Evolutionary conservation across 2,113 vertebrate genomes (phyloP), one percentile per base, ranked within the genome.

Genomic region (Poicephalus meyeri): DNA sequence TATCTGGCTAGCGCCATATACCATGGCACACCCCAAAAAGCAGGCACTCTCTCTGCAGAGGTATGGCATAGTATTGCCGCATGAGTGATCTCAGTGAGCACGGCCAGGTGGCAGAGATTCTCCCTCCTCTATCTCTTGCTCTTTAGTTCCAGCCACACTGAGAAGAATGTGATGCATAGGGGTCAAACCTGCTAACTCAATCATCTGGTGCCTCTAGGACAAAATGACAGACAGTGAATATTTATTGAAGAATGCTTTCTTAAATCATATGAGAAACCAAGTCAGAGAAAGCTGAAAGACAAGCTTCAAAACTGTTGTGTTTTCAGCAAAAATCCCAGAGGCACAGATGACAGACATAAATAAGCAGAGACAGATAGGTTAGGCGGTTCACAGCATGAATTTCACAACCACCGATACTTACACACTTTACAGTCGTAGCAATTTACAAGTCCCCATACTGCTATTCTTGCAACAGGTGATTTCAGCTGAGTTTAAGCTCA

Each of bases 21-120:
- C 14, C 2, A 0, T n/a, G 66, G 21, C 35, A 64, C 29, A 15
- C 18, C 42, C 76, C 56, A 39, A 64, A 91, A 47, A 78, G 56
- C 23, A 8, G 0, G 17, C 5, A 2, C 2, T 1, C 10, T 52
- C n/a, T 46, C 29, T 35, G 89, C 50, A 58, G 74, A 58, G 12
- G 31, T 19, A 47, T 0, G 1, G 42, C 44, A 12, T 13, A 3
- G 29, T 5, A 16, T 0, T 82, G 69, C 47, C 23, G 5, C 37
- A 35, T 2, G 1, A 14, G 9, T 24, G 39, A 3, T 2, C 70
- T 58, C 24, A 3, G 5, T 0, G 1, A 66, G 71, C 26, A 37
- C 0, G 0, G 68, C 31, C 7, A 2, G 49, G 37, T 44, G n/a
- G 31, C 12, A 68, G 58, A 49, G 16, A 73, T 0, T 0, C 10